Percentiles rank a stretch among this genome's conserved stretches.
Evolutionary conservation across 2,113 vertebrate genomes (phyloP).

Genomic region (Pagrus major): DNA sequence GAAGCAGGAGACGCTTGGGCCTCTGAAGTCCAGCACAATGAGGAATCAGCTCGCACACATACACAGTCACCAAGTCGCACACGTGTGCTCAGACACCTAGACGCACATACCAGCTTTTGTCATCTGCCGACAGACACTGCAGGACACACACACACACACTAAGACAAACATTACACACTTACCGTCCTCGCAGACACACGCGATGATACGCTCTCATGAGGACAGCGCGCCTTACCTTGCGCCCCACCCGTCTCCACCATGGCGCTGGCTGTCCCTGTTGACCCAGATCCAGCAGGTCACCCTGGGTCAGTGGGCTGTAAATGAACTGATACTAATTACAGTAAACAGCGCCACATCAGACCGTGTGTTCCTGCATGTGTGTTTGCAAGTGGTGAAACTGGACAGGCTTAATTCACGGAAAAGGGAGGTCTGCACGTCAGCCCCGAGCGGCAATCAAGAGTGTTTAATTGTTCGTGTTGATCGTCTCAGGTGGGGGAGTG

Average conservation of each 20-base stretch:
- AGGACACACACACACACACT: constrained; percentile 36
- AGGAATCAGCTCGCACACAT: constrained; percentile 73
- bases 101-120: constrained; percentile 68
- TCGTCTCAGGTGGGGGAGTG: constrained; percentile 39
- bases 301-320: constrained; percentile 77
- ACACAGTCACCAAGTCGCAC: constrained; percentile 65
- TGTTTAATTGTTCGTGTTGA: constrained; percentile 72
- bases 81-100: constrained; percentile 67
- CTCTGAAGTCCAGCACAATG: constrained; percentile 86
- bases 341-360: constrained; percentile 71
- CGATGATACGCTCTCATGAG: constrained; percentile 25
- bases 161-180: constrained; percentile 39
- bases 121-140: constrained; percentile 58
- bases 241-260: constrained; percentile 62
- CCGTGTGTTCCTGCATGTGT: constrained; percentile 51
- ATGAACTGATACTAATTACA: constrained; percentile 84
- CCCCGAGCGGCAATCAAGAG: constrained; percentile 73
- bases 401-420: constrained; percentile 72
- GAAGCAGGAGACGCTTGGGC: constrained; percentile 82
- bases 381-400: constrained; percentile 58
- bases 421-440: constrained; percentile 67
- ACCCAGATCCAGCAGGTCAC: constrained; percentile 77
- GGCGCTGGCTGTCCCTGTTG: constrained; percentile 67
- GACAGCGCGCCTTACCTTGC: constrained; percentile 50
- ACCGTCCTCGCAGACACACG: constrained; percentile 29